phyloP scores from a whole-genome alignment of 2,797 vertebrate species.

The Squalus acanthias region DNA sequence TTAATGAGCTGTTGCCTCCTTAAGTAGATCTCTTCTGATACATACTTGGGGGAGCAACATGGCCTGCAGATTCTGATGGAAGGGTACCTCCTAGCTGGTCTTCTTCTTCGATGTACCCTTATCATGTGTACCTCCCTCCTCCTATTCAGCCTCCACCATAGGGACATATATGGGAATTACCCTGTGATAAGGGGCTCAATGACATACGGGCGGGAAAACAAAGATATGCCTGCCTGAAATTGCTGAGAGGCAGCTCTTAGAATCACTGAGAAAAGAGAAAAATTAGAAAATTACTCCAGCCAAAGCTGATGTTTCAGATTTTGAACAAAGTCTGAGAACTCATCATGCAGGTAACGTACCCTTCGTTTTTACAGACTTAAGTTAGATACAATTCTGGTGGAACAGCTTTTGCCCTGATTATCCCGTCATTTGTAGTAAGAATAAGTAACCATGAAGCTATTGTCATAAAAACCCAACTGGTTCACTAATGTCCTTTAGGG shows the following conservation, averaged over 20 bases:
- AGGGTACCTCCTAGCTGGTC: background rate
- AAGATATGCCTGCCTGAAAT: background rate
- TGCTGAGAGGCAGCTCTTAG: background rate
- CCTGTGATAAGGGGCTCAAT: background rate
- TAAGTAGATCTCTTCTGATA: background rate
- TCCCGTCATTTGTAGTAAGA: background rate
- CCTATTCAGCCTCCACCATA: background rate
- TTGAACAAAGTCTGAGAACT: background rate
- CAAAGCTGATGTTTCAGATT: background rate
- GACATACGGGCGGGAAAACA: background rate
- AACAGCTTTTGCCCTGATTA: background rate
- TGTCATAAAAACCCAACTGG: background rate
- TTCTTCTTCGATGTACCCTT: background rate
- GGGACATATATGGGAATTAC: background rate
- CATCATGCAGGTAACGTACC: background rate
- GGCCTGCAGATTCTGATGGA: background rate
- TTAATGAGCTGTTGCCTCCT: background rate
- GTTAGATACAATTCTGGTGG: background rate
- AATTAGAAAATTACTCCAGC: background rate
- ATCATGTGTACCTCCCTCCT: background rate
- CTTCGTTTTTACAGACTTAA: background rate
- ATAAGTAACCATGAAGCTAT: background rate
- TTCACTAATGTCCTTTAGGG: background rate
- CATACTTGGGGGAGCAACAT: background rate
- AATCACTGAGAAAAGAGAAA: background rate